Evolutionary conservation across 2,888 invertebrate genomes (phyloP), one percentile per base, ranked within the genome.

Genomic region (Idaea straminata): DNA sequence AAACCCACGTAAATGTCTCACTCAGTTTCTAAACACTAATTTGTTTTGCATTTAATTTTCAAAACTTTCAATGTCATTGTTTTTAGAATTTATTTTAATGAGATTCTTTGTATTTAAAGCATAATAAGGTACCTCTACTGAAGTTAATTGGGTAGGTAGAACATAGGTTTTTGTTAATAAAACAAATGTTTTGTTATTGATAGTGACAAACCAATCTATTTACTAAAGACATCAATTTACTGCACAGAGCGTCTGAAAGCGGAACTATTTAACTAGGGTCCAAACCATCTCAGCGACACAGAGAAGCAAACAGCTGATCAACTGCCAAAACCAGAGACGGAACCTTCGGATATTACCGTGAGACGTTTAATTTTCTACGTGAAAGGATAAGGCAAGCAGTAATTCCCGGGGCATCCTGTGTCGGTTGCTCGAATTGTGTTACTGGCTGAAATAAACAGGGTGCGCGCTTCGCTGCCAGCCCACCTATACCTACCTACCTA

Each of bases 321-420:
- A 86, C 85, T 90, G 91, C 89, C 92, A 89, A 87, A 89, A 84
- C 82, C 89, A 89, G 81, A 82, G 79, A 76, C 79, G 77, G 81
- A 77, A 77, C 80, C 81, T 80, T 78, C 89, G 89, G 91, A 90
- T 90, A 89, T 90, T 87, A 86, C 89, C 82, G 83, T 81, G 85
- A 89, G 91, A 92, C 92, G 87, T 92, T 92, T 92, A 91, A 92
- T 92, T 92, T 92, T 92, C 92, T 91, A 92, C 92, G 91, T 91
- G 92, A 86, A 92, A 85, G 90, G 91, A 91, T 91, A 91, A 91
- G 89, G 86, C 87, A 81, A 84, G 83, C 79, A 82, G 87, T 86
- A 86, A 89, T 87, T 87, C 86, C 87, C 81, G 79, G 77, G 83
- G 83, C 83, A 83, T 85, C 86, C 85, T 83, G 83, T 73, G 78